phyloP scores from a whole-genome alignment of 2,888 invertebrate species.

The Hermaeophaga mercurialis region DNA sequence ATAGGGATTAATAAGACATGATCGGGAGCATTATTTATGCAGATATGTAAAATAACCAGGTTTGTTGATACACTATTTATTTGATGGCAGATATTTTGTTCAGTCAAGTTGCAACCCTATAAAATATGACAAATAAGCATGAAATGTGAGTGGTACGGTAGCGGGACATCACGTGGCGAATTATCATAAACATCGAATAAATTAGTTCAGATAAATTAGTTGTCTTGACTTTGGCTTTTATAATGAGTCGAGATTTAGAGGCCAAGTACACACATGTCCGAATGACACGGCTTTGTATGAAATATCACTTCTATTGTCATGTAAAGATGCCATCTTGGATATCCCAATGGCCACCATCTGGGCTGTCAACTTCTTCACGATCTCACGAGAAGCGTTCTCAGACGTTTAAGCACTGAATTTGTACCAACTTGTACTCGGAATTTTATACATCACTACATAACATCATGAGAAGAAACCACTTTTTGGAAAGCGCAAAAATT shows the following conservation, averaged over 20 bases:
- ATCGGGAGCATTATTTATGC: conserved; percentile 28
- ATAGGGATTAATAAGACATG: conserved; percentile 12
- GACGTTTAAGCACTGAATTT: neutral
- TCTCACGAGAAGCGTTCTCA: neutral
- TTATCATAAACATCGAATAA: conserved; percentile 57
- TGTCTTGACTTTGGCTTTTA: conserved; percentile 50
- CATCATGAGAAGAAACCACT: no score
- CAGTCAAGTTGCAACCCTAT: conserved; percentile 39
- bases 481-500: no score
- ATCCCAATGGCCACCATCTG: conserved; percentile 16
- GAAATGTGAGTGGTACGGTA: conserved; percentile 46
- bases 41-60: conserved; percentile 38
- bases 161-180: conserved; percentile 49
- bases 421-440: no score
- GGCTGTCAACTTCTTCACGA: neutral
- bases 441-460: no score
- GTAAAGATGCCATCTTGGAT: conserved; percentile 54
- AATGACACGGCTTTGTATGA: conserved; percentile 47
- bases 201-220: conserved; percentile 56
- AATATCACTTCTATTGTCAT: conserved; percentile 56
- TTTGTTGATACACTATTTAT: conserved; percentile 44
- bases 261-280: conserved; percentile 41
- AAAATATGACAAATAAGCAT: conserved; percentile 48
- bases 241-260: conserved; percentile 54
- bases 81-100: conserved; percentile 40